Conservation (phyloP, 2,888 invertebrate genomes). For the Idaea biselata region DNA sequence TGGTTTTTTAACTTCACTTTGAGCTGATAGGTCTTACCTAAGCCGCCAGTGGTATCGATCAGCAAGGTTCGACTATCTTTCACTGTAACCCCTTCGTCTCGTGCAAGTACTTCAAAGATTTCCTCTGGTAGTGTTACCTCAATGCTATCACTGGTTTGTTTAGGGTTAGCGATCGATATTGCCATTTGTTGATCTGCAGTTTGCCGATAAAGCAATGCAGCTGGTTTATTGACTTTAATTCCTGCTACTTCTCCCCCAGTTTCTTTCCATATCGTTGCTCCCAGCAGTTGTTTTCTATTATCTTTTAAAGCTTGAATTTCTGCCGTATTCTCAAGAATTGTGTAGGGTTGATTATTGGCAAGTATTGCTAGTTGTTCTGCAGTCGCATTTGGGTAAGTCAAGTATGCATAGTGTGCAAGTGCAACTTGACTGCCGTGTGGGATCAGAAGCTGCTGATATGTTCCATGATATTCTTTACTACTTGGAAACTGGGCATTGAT, state of each 20-base stretch:
- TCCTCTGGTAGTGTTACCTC: neutral
- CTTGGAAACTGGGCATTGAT: conserved; percentile 3
- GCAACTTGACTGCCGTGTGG: neutral
- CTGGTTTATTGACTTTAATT: neutral
- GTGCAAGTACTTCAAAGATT: neutral
- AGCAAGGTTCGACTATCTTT: too few species aligned
- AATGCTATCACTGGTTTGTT: neutral
- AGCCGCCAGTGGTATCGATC: too few species aligned
- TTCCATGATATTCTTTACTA: neutral
- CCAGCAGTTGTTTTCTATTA: neutral
- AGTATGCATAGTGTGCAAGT: neutral
- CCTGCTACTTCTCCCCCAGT: neutral
- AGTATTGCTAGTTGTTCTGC: neutral
- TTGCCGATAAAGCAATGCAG: neutral
- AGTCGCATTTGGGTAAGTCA: conserved; percentile 2
- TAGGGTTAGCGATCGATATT: neutral
- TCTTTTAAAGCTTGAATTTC: conserved; percentile 5
- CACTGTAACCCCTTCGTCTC: too few species aligned
- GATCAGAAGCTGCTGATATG: neutral
- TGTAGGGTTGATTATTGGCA: neutral
- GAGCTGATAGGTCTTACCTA: too few species aligned
- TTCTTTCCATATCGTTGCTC: conserved; percentile 3
- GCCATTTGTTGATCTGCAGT: neutral
- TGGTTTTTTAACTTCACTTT: too few species aligned
- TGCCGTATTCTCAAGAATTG: neutral